These are phyloP conservation scores for Neoarius graeffei DNA, from an alignment of 2,113 vertebrate species.

Conservation along the genomic window DNA sequence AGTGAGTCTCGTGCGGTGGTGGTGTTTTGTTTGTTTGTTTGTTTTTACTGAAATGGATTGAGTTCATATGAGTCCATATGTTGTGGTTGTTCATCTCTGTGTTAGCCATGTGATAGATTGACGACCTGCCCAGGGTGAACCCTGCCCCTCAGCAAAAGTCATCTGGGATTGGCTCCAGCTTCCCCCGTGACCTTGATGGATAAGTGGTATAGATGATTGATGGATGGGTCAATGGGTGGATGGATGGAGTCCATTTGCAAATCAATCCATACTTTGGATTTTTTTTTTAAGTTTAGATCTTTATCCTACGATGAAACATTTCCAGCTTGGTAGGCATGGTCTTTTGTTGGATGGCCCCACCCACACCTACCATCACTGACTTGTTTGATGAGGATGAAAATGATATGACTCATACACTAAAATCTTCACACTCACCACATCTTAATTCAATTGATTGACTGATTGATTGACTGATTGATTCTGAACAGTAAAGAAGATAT, in stretches of 20 bases:
- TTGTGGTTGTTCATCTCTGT: no score
- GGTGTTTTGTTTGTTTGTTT: background rate
- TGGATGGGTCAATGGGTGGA: background rate
- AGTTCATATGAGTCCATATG: no score
- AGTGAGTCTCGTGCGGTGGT: background rate
- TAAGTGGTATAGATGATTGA: no score
- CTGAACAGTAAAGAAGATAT: no score
- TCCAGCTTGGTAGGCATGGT: background rate
- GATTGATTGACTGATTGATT: no score
- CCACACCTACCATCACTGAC: background rate
- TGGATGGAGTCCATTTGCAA: background rate
- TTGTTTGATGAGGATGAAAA: background rate
- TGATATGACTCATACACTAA: background rate
- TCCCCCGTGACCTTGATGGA: no score
- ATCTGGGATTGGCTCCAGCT: no score
- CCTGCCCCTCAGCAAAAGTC: no score
- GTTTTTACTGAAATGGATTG: background rate
- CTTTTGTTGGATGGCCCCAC: background rate
- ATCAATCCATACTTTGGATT: background rate
- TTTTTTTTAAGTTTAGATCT: background rate
- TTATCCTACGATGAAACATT: background rate
- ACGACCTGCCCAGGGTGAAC: no score
- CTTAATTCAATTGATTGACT: no score
- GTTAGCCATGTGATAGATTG: no score
- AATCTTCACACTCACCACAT: background rate